Conservation (phyloP, 2,888 invertebrate species). For the Dryobota labecula region DNA sequence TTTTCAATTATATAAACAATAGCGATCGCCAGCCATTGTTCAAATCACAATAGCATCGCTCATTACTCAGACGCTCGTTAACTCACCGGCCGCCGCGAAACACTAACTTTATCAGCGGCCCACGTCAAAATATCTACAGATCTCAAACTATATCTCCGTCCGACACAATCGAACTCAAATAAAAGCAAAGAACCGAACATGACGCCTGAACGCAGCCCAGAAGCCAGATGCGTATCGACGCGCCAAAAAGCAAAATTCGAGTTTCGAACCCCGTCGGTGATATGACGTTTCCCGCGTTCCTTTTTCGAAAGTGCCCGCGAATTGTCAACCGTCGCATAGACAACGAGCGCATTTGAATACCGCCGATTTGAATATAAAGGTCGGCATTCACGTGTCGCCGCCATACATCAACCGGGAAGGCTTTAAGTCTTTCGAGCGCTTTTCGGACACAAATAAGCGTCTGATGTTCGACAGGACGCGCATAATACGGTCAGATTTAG, state of each 20-base stretch:
- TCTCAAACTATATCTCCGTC: slow-evolving; percentile 85
- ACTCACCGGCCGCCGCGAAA: slow-evolving; percentile 84
- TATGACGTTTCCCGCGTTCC: slow-evolving; percentile 87
- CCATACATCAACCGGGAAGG: slow-evolving; percentile 87
- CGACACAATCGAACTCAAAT: slow-evolving; percentile 85
- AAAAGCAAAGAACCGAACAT: slow-evolving; percentile 79
- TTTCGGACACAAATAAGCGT: slow-evolving; percentile 90
- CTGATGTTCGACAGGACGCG: slow-evolving; percentile 83
- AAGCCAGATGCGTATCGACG: slow-evolving; percentile 88
- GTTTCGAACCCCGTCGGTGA: slow-evolving; percentile 77
- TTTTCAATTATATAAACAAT: slow-evolving; percentile 89
- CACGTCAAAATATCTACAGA: slow-evolving; percentile 88
- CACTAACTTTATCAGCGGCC: slow-evolving; percentile 89
- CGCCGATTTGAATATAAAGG: slow-evolving; percentile 90
- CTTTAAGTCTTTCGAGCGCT: slow-evolving; percentile 89
- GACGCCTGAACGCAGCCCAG: slow-evolving; percentile 79
- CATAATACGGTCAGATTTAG: slow-evolving; percentile 82
- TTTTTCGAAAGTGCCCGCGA: slow-evolving; percentile 87
- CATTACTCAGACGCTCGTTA: slow-evolving; percentile 90
- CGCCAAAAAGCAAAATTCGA: slow-evolving; percentile 84
- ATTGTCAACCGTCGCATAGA: slow-evolving; percentile 89
- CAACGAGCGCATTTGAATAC: slow-evolving; percentile 88
- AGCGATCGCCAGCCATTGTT: slow-evolving; percentile 86
- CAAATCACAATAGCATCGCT: slow-evolving; percentile 87
- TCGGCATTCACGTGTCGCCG: slow-evolving; percentile 86